Evolutionary conservation across 2,888 invertebrate species (phyloP).

Genomic region (Vandiemenella viatica): DNA sequence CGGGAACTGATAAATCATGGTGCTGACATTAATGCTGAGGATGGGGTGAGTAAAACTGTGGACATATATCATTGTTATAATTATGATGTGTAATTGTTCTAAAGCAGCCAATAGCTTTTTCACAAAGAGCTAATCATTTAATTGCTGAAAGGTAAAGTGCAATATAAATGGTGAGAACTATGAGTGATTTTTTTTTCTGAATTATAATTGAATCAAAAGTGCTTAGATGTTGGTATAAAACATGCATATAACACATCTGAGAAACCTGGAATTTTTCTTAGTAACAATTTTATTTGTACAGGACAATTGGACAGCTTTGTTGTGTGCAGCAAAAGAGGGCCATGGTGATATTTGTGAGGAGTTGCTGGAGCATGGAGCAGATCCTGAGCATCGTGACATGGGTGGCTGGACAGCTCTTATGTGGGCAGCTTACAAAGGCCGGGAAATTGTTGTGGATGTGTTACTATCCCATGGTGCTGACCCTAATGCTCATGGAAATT

Average conservation of each 20-base stretch:
- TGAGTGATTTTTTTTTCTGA: no score
- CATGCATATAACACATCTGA: no score
- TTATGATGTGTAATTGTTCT: not conserved
- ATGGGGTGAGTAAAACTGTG: conserved; percentile 49
- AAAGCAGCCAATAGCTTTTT: not conserved
- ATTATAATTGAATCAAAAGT: no score
- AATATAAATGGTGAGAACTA: no score
- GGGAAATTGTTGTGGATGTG: conserved; percentile 47
- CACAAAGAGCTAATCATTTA: no score
- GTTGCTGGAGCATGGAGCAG: conserved; percentile 69
- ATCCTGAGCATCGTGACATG: conserved; percentile 75
- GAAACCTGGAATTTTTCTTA: no score
- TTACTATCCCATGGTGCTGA: conserved; percentile 80
- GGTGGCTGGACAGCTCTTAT: conserved; percentile 94
- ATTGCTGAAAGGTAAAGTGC: no score
- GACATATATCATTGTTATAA: not conserved
- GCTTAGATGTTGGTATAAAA: no score
- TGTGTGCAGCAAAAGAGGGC: conserved; percentile 83
- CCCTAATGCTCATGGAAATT: conserved; percentile 89
- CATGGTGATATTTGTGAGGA: conserved; percentile 65
- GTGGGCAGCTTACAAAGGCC: conserved; percentile 94
- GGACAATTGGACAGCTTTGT: conserved; percentile 86
- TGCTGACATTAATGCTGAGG: conserved; percentile 83
- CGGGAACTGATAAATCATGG: conserved; percentile 74
- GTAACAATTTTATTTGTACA: conserved; percentile 23